Conservation (phyloP, 2,797 vertebrate genomes). For the Amblyraja radiata region DNA sequence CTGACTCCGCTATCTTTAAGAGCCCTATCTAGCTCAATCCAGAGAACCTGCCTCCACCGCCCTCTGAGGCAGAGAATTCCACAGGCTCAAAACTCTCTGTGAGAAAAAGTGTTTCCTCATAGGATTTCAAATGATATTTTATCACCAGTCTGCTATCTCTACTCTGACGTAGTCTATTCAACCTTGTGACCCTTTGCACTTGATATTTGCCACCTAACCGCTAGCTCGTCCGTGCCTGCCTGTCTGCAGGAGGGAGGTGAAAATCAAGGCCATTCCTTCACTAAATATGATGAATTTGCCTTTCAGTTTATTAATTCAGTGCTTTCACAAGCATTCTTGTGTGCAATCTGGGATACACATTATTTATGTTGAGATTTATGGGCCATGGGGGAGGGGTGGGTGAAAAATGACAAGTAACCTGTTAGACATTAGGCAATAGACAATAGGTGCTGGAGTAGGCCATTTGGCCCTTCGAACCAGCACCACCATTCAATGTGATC, state of each 20-base stretch:
- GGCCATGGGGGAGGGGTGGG: neutral
- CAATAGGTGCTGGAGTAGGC: too few species aligned
- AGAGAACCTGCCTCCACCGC: too few species aligned
- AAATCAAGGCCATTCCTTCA: conserved; percentile 42
- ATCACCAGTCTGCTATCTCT: neutral
- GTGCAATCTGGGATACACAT: conserved; percentile 48
- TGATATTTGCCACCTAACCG: neutral
- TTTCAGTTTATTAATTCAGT: conserved; percentile 45
- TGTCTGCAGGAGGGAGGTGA: neutral
- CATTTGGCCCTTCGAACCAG: too few species aligned
- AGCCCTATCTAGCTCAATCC: too few species aligned
- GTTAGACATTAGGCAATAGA: neutral
- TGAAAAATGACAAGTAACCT: neutral
- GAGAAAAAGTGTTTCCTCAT: neutral
- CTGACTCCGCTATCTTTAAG: too few species aligned
- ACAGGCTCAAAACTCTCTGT: too few species aligned
- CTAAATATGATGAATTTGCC: conserved; percentile 49
- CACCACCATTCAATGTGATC: too few species aligned
- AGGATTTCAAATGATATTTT: neutral
- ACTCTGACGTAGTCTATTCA: neutral
- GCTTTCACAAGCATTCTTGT: conserved; percentile 51
- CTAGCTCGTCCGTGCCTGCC: neutral
- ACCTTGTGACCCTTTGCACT: neutral
- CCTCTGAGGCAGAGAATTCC: too few species aligned
- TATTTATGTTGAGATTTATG: conserved; percentile 50